Base-by-base conservation (phyloP, 2,113 vertebrate genomes). In the Caloenas nicobarica region DNA sequence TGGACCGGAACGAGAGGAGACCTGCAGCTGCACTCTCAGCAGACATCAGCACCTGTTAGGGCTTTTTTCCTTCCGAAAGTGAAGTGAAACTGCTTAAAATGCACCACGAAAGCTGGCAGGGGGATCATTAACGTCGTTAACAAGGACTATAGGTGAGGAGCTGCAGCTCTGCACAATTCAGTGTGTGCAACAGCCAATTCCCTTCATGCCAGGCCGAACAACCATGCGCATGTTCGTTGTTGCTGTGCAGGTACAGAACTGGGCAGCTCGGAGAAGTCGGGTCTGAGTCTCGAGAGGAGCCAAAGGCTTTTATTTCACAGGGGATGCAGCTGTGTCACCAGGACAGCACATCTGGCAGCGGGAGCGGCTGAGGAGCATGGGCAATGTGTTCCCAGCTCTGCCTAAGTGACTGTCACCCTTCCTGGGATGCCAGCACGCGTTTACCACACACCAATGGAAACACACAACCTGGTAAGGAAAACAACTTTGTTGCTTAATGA, bases 81-180 rank as follows among this genome's bases (percentile, higher is more conserved):
- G 9, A 88, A 70, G 40, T n/a, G 11, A 68, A 83, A 17, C 22
- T n/a, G 53, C 40, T 36, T 42, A 16, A 57, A 79, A 23, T 22
- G 23, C 44, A 25, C 9, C 34, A 8, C 0, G 1, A 31, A 68
- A 48, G 31, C 31, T 28, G 51, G 19, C 23, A 71, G 53, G 57
- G 62, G 3, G 2, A 51, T 58, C 62, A 2, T 2, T 18, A 46
- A 26, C 33, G 44, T 61, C 3, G 0, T 28, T 65, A 33, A 24
- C 44, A 33, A 18, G 60, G 58, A 3, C 57, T 16, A 64, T 0
- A 26, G 74, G 26, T 21, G 70, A 73, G 40, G n/a, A 81, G 38
- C 22, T 11, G 8, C 73, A 60, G 54, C 69, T 68, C 33, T 46
- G 57, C 29, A 16, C 18, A 5, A 7, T 25, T 38, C 29, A 28